phyloP scores from a whole-genome alignment of 1,140 invertebrate species.

The Amphibalanus amphitrite region DNA sequence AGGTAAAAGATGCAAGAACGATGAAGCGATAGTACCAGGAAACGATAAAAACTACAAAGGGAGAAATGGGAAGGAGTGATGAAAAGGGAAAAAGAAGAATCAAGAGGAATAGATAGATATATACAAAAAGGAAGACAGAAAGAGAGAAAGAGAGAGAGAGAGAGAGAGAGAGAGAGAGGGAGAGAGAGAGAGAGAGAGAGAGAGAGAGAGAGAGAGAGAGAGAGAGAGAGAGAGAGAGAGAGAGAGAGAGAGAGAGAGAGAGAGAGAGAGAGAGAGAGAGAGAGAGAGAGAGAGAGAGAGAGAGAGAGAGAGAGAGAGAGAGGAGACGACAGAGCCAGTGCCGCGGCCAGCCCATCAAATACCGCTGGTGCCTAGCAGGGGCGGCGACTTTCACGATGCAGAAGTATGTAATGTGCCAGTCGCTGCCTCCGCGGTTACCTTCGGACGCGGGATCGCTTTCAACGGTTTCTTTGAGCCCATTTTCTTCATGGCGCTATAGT shows the following conservation, averaged over 20 bases:
- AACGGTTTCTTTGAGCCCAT: conserved; percentile 96
- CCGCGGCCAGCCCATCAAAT: neutral
- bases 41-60: neutral
- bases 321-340: neutral
- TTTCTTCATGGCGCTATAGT: conserved; percentile 99
- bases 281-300: neutral
- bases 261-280: neutral
- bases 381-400: neutral
- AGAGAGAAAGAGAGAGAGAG: conserved; percentile 5
- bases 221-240: neutral
- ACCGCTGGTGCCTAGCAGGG: neutral
- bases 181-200: too few species aligned
- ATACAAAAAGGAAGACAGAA: conserved; percentile 4
- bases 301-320: neutral
- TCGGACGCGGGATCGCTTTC: conserved; percentile 92
- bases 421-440: conserved; percentile 40
- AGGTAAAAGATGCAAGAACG: neutral
- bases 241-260: neutral
- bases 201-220: neutral
- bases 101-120: conserved; percentile 9
- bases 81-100: conserved; percentile 8
- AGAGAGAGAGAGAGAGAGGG: neutral
- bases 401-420: neutral
- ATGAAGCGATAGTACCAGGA: conserved; percentile 4
- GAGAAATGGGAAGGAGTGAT: conserved; percentile 4